Evolutionary conservation across 2,113 vertebrate species (phyloP).

Genomic region (Chionis minor): DNA sequence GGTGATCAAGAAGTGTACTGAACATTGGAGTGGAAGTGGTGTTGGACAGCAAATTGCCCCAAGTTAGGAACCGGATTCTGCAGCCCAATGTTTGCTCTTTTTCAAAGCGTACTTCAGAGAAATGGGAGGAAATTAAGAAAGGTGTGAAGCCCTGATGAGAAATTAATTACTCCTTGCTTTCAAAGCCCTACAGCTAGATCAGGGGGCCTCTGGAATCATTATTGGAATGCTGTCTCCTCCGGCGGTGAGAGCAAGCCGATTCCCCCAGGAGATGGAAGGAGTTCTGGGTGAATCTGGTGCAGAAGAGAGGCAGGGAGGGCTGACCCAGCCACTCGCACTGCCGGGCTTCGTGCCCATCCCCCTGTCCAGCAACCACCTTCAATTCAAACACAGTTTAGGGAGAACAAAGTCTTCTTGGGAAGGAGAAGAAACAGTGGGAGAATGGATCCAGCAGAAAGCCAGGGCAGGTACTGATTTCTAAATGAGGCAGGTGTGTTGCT

Average conservation of each 20-base stretch:
- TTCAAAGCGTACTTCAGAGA: not conserved
- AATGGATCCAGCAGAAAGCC: not conserved
- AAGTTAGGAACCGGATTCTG: not conserved
- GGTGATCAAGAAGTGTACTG: not conserved
- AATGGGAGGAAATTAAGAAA: not conserved
- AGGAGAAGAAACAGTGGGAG: not conserved
- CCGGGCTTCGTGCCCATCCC: not conserved
- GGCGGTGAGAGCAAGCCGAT: not conserved
- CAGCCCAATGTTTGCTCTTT: not conserved
- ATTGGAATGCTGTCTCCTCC: not conserved
- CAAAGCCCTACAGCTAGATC: not conserved
- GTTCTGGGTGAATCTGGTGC: not conserved
- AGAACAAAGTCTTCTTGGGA: not conserved
- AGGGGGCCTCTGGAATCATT: not conserved
- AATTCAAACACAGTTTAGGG: not conserved
- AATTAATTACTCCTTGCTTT: not conserved
- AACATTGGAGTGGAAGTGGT: not conserved
- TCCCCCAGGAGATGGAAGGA: not conserved
- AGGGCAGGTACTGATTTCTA: not conserved
- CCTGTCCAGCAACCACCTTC: not conserved
- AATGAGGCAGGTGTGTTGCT: not conserved
- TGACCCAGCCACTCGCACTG: fast-evolving
- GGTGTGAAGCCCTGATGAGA: not conserved
- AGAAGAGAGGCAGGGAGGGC: not conserved
- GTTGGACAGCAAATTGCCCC: not conserved